Conservation (phyloP, 2,797 vertebrate species). For the Gorsachius magnificus region DNA sequence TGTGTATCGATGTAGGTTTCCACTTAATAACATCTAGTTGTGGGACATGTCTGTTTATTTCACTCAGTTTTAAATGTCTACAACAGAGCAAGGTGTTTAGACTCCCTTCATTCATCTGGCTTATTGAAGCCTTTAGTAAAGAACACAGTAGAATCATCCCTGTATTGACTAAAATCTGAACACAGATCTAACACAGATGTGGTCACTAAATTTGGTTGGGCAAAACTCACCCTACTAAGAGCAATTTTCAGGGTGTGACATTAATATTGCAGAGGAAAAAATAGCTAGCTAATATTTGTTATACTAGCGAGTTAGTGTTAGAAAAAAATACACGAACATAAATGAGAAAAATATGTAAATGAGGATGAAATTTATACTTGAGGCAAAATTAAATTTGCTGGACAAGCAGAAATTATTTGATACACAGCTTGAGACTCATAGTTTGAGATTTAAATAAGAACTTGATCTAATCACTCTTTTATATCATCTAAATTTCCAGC, state of each 20-base stretch:
- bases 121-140: not conserved
- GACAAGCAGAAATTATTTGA: not conserved
- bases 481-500: slow-evolving; percentile 1
- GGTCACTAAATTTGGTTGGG: not conserved
- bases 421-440: slow-evolving; percentile 5
- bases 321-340: not conserved
- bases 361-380: not conserved
- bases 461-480: not conserved
- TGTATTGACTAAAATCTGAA: not conserved
- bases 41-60: not conserved
- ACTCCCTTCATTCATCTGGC: not conserved
- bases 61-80: not conserved
- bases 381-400: slow-evolving; percentile 9
- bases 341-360: not conserved
- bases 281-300: not conserved
- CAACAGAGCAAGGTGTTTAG: not conserved
- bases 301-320: not conserved
- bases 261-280: not conserved
- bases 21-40: not conserved
- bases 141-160: not conserved
- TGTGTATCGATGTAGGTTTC: not conserved
- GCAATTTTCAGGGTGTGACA: not conserved
- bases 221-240: not conserved
- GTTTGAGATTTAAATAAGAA: slow-evolving; percentile 44
- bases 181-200: not conserved